Percentiles rank a stretch among this genome's conserved stretches.
phyloP scores from a whole-genome alignment of 2,888 invertebrate species.

The Onthophagus sagittarius region DNA sequence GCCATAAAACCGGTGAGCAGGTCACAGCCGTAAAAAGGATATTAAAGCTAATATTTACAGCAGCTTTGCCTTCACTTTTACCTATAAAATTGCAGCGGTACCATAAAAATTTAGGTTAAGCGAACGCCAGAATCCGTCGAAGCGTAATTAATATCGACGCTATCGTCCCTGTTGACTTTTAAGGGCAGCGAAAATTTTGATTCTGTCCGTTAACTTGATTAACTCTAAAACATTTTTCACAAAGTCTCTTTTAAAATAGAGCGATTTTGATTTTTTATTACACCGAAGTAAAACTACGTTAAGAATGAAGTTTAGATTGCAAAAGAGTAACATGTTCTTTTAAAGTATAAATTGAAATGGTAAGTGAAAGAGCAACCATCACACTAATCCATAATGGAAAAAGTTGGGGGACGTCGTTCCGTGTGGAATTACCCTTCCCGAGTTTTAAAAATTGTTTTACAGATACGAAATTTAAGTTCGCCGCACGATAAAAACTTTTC shows the following conservation, averaged over 20 bases:
- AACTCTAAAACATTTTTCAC: neutral
- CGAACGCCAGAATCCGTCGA: neutral
- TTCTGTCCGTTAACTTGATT: neutral
- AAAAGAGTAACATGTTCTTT: neutral
- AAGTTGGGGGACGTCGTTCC: neutral
- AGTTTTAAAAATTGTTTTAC: constrained; percentile 14
- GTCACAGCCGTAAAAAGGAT: neutral
- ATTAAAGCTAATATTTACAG: neutral
- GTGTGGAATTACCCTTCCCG: constrained; percentile 7
- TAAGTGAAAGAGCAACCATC: constrained; percentile 10
- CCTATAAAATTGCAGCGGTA: neutral
- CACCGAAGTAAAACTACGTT: neutral
- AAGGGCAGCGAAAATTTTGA: neutral
- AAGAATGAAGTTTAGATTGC: neutral
- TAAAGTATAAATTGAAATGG: constrained; percentile 8
- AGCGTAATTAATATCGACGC: neutral
- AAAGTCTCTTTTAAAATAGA: neutral
- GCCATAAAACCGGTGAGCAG: neutral
- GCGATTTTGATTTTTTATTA: neutral
- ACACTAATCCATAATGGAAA: constrained; percentile 12
- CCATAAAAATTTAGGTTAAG: neutral
- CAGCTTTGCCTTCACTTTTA: neutral
- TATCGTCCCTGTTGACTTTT: neutral
- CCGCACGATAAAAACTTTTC: constrained; percentile 2
- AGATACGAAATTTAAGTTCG: constrained; percentile 12